phyloP scores from a whole-genome alignment of 2,797 vertebrate species.

The Alauda arvensis region DNA sequence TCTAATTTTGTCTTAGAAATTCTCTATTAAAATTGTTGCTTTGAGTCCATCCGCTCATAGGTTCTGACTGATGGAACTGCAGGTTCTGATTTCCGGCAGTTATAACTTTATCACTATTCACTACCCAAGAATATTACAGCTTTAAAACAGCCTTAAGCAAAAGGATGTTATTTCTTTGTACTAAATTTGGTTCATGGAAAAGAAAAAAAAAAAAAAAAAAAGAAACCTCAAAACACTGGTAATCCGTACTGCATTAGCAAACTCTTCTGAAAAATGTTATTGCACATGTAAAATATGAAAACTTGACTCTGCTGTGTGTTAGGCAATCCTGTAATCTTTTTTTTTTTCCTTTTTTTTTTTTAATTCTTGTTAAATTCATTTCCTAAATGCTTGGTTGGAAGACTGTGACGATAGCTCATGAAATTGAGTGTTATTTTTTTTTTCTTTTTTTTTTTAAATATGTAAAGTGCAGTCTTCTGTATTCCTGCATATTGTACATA shows the following conservation, averaged over 20 bases:
- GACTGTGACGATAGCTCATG: slow-evolving; percentile 92
- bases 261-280: slow-evolving; percentile 82
- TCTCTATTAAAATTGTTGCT: slow-evolving; percentile 52
- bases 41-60: slow-evolving; percentile 30
- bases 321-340: slow-evolving; percentile 94
- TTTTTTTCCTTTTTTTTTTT: slow-evolving; percentile 67
- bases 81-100: slow-evolving; percentile 48
- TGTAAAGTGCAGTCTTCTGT: slow-evolving; percentile 99
- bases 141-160: slow-evolving; percentile 75
- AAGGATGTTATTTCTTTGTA: slow-evolving; percentile 68
- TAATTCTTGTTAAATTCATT: slow-evolving; percentile 84
- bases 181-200: slow-evolving; percentile 60
- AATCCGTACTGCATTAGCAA: slow-evolving; percentile 81
- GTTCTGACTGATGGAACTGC: slow-evolving; percentile 42
- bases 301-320: slow-evolving; percentile 93
- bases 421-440: slow-evolving; percentile 86
- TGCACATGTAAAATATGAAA: slow-evolving; percentile 98
- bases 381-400: slow-evolving; percentile 93
- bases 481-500: slow-evolving; percentile 99
- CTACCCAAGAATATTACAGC: slow-evolving; percentile 63
- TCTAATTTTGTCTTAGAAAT: slow-evolving; percentile 50
- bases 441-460: slow-evolving; percentile 84
- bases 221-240: slow-evolving; percentile 73
- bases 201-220: slow-evolving; percentile 22
- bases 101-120: slow-evolving; percentile 51